Conservation (phyloP, 2,113 vertebrate species). For the Percina caprodes region DNA sequence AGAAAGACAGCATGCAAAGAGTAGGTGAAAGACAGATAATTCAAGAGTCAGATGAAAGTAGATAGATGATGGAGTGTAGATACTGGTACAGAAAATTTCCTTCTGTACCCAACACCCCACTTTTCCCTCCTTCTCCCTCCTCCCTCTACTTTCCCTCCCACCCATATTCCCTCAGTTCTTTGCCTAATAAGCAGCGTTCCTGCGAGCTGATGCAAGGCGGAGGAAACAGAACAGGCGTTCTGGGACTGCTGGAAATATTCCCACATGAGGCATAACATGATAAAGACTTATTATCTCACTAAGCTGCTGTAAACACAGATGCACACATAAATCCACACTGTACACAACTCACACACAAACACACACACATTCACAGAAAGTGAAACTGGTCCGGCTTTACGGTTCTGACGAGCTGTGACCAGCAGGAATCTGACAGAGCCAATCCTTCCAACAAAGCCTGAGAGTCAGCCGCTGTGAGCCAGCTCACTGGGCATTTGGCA, state of each 20-base stretch:
- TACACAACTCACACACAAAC: slow-evolving; percentile 63
- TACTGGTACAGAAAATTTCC: slow-evolving; percentile 73
- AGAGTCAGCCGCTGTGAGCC: slow-evolving; percentile 62
- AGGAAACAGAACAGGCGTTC: slow-evolving; percentile 85
- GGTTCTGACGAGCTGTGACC: slow-evolving; percentile 74
- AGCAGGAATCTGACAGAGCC: slow-evolving; percentile 81
- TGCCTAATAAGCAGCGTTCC: slow-evolving; percentile 86
- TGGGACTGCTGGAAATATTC: slow-evolving; percentile 84
- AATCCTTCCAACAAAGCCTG: slow-evolving; percentile 77
- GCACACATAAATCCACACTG: slow-evolving; percentile 72
- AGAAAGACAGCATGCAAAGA: slow-evolving; percentile 50
- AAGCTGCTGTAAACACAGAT: slow-evolving; percentile 85
- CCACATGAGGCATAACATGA: slow-evolving; percentile 84
- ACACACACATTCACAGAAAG: slow-evolving; percentile 53
- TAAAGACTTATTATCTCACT: slow-evolving; percentile 85
- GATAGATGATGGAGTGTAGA: slow-evolving; percentile 81
- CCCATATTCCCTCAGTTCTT: slow-evolving; percentile 81
- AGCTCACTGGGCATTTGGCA: slow-evolving; percentile 67
- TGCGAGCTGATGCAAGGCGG: slow-evolving; percentile 86
- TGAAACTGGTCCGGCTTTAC: slow-evolving; percentile 48
- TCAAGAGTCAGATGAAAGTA: slow-evolving; percentile 82
- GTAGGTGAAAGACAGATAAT: slow-evolving; percentile 70
- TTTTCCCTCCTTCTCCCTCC: slow-evolving; percentile 54
- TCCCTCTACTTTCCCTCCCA: slow-evolving; percentile 55
- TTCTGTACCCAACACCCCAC: slow-evolving; percentile 20